Evolutionary conservation across 2,113 vertebrate species (phyloP).

Genomic region (Lathamus discolor): DNA sequence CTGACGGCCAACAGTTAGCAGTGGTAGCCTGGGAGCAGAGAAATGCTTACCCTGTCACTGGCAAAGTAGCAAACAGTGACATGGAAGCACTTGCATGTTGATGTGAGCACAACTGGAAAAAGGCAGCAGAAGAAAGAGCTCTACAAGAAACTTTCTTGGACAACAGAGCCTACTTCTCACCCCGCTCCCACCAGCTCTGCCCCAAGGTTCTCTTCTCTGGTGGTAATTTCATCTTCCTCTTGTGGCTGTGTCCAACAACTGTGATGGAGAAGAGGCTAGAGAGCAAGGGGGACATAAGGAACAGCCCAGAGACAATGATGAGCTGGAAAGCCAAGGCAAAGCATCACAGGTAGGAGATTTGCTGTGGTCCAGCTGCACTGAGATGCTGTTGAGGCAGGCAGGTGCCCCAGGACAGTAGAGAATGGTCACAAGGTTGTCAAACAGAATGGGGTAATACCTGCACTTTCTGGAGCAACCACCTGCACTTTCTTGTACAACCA

Average conservation of each 20-base stretch:
- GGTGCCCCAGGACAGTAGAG: background rate
- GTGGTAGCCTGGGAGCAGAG: conserved; percentile 37
- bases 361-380: background rate
- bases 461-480: background rate
- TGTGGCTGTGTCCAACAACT: background rate
- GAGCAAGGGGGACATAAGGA: background rate
- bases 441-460: background rate
- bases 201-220: background rate
- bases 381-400: background rate
- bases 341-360: background rate
- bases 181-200: background rate
- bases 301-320: background rate
- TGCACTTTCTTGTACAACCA: background rate
- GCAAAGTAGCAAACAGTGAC: background rate
- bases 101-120: background rate
- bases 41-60: background rate
- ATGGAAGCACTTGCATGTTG: background rate
- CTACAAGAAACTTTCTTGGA: background rate
- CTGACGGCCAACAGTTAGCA: conserved; percentile 55
- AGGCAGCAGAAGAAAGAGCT: background rate
- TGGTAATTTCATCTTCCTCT: background rate
- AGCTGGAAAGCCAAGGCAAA: background rate
- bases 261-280: background rate
- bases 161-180: background rate
- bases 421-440: background rate